Evolutionary conservation across 2,888 invertebrate species (phyloP), one percentile per base, ranked within the genome.

Genomic region (Nematopogon swammerdamellus): DNA sequence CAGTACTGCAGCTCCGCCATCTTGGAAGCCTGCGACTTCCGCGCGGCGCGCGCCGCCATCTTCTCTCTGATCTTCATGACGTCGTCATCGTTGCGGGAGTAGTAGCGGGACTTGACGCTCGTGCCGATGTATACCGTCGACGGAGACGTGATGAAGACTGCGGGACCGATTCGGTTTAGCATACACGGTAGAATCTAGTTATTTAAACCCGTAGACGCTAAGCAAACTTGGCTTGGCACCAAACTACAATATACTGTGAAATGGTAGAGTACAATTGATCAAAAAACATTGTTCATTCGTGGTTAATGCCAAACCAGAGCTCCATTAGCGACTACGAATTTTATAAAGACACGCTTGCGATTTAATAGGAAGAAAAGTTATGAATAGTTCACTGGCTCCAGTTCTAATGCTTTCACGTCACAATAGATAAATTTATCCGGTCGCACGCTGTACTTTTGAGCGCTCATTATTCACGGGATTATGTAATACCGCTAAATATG

Each of bases 61-160:
- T 25, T 8, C 25, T 25, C 25, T 8, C 8, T 25, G 25, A 25
- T 25, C 25, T 25, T 25, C 5, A 8, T 6, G 25, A 25, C 25
- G 25, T 61, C 63, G 45, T 72, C 76, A 57, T 80, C 80, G 55
- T 80, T 80, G 51, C 64, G 64, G 59, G 80, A 76, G 62, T 76
- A 80, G 68, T 72, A 67, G 44, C 70, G 61, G 42, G 68, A 70
- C 59, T 75, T 72, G 49, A 61, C 63, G 53, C 67, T 72, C 49
- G 80, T 80, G 44, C 65, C 65, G 57, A 85, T 67, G 62, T 82
- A 83, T 49, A 84, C 76, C 57, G 65, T 77, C 50, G 84, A 80
- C 44, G 83, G 72, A 19, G 84, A 84, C 17, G 84, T 74, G 58
- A 85, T 73, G 57, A 70, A 82, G 53, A 85, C 84, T 70, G 70